These are phyloP conservation scores for Dicrurus megarhynchus DNA, from an alignment of 2,113 vertebrate genomes.

Conservation along the genomic window DNA sequence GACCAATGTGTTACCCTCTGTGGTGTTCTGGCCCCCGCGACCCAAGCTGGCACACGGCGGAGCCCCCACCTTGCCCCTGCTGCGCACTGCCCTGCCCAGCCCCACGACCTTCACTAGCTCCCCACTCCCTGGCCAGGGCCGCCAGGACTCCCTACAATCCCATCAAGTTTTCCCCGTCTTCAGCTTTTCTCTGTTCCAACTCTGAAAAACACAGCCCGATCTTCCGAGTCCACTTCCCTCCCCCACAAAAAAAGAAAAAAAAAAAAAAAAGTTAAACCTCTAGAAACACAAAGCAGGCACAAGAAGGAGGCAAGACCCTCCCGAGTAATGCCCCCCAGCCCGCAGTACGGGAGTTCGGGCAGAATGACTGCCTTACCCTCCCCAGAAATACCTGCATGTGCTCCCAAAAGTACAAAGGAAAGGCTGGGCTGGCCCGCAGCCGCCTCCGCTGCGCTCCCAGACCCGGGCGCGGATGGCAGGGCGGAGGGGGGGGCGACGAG, in stretches of 20 bases:
- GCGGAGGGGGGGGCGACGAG: neutral
- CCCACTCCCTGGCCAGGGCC: neutral
- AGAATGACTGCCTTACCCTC: neutral
- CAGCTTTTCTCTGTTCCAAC: neutral
- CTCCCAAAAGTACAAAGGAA: slow-evolving; percentile 11
- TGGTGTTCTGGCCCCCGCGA: rapidly evolving
- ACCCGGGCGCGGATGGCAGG: neutral
- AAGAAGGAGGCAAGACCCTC: neutral
- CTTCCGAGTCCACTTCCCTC: neutral
- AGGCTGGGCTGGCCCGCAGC: neutral
- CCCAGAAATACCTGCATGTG: slow-evolving; percentile 7
- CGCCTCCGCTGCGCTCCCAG: neutral
- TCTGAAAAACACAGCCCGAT: neutral
- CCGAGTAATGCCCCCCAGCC: neutral
- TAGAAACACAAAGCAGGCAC: neutral
- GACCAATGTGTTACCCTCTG: neutral
- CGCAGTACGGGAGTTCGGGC: neutral
- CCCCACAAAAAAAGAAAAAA: neutral
- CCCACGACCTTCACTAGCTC: neutral
- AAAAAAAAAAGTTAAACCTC: neutral
- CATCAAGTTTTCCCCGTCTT: neutral
- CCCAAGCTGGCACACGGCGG: neutral
- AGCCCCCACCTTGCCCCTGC: neutral
- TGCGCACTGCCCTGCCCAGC: neutral
- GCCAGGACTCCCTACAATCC: neutral